Base-by-base conservation (phyloP, 92 coral and sea anemone species). In the Epizoanthus ramosus region DNA sequence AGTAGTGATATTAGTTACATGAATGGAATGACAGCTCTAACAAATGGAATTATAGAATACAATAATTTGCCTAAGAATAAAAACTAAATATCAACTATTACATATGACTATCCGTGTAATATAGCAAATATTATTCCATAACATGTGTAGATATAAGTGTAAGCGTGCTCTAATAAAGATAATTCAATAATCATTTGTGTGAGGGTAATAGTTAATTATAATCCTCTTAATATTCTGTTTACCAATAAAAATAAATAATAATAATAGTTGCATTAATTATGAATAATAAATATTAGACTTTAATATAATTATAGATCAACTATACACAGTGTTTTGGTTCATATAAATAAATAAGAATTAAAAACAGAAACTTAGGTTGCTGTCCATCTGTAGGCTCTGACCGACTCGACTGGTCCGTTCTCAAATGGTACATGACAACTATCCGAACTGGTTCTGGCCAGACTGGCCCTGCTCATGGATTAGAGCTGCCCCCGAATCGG, bases 141-240 rank as follows among this genome's bases (percentile, higher is more conserved):
- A 24, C 59, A 56, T 63, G 23, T 74, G 79, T 56, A 74, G 57
- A 74, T 74, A 52, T 45, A 45, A 41, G 43, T 45, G 31, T 24
- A 17, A 74, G 18, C 39, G 63, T 56, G 18, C 79, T 25, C 16
- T 52, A 74, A 74, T 74, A 74, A 74, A 74, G 21, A 15, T 74
- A 28, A 74, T 54, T 74, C 65, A 74, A 56, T 56, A 74, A 74
- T 53, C 31, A 22, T 25, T 7, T 53, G 56, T 73, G 63, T 73
- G 79, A 13, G 35, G 2, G 19, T 50, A 25, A 24, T 54, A 23
- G 16, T 17, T 14, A 28, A 4, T 10, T 33, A 67, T 67, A 8
- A 66, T 33, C 45, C 71, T 13, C 39, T 5, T 66, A 31, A 25
- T 4, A 28, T 66, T 3, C 8, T 66, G 3, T 5, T 35, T 23